Evolutionary conservation across 2,888 invertebrate genomes (phyloP).

Genomic region (Chymomyza amoena): DNA sequence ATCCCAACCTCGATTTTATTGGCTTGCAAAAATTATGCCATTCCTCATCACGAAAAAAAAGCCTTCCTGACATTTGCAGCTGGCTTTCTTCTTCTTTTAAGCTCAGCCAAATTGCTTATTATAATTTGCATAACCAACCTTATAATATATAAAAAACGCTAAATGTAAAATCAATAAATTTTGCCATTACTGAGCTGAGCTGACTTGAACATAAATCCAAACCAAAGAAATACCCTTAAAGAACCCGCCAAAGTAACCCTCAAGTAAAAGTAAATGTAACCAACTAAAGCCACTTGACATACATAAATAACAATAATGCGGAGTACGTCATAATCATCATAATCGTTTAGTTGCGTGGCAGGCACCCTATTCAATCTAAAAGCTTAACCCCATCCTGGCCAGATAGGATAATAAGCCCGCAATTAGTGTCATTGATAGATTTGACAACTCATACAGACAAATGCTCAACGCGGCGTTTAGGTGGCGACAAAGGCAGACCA

Average conservation of each 20-base stretch:
- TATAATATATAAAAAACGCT: conserved; percentile 5
- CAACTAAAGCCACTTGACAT: conserved; percentile 13
- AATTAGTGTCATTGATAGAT: conserved; percentile 64
- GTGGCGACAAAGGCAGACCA: background rate
- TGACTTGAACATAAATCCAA: conserved; percentile 1
- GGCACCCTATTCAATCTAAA: conserved; percentile 17
- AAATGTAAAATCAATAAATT: conserved; percentile 49
- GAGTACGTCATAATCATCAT: conserved; percentile 39
- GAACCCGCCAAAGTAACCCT: conserved; percentile 8
- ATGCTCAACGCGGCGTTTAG: background rate
- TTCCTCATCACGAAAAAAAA: background rate
- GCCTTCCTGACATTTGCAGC: background rate
- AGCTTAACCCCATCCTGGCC: conserved; percentile 11
- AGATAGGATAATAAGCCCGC: conserved; percentile 55
- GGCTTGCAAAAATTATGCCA: too few relatives aligned
- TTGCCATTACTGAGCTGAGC: background rate
- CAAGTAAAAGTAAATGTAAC: conserved; percentile 6
- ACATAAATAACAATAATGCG: conserved; percentile 4
- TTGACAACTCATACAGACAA: conserved; percentile 30
- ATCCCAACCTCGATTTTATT: too few relatives aligned
- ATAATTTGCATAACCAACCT: background rate
- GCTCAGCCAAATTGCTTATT: background rate
- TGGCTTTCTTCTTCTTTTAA: background rate
- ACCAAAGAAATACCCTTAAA: background rate
- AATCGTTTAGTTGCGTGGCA: conserved; percentile 60